phyloP scores from a whole-genome alignment of 2,797 vertebrate species.

The Triplophysa yarkandensis region DNA sequence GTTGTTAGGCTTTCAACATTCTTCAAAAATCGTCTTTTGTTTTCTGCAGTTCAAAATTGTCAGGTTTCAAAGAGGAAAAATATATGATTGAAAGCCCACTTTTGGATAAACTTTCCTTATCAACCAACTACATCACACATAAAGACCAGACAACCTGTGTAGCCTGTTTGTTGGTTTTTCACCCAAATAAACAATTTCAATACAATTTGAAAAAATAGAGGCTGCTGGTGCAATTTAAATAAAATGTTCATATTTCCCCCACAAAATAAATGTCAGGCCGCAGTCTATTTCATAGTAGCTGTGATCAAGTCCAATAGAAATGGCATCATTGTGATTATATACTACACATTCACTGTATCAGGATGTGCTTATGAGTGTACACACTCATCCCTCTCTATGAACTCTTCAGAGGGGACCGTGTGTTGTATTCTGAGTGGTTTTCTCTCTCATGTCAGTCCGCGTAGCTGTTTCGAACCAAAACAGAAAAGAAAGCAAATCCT shows the following conservation, averaged over 20 bases:
- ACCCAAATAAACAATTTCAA: neutral
- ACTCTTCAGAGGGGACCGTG: constrained; percentile 4
- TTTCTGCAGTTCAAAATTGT: too few species aligned
- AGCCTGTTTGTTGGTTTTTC: too few species aligned
- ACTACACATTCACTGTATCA: neutral
- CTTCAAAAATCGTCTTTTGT: too few species aligned
- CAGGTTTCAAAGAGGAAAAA: too few species aligned
- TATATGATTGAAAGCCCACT: too few species aligned
- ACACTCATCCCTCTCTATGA: neutral
- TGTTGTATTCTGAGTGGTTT: constrained; percentile 35
- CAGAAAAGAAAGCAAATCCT: constrained; percentile 11
- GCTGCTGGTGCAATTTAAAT: neutral
- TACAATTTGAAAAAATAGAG: neutral
- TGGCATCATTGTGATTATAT: neutral
- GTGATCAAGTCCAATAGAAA: neutral
- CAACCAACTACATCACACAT: too few species aligned
- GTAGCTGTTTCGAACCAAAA: neutral
- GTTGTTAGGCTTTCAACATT: too few species aligned
- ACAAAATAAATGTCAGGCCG: neutral
- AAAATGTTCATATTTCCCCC: neutral
- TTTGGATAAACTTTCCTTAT: neutral
- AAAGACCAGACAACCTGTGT: too few species aligned
- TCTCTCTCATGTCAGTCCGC: constrained; percentile 1
- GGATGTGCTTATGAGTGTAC: neutral
- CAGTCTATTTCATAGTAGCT: neutral